Base-by-base conservation (phyloP, 1,140 invertebrate species). In the Monomorium pharaonis region DNA sequence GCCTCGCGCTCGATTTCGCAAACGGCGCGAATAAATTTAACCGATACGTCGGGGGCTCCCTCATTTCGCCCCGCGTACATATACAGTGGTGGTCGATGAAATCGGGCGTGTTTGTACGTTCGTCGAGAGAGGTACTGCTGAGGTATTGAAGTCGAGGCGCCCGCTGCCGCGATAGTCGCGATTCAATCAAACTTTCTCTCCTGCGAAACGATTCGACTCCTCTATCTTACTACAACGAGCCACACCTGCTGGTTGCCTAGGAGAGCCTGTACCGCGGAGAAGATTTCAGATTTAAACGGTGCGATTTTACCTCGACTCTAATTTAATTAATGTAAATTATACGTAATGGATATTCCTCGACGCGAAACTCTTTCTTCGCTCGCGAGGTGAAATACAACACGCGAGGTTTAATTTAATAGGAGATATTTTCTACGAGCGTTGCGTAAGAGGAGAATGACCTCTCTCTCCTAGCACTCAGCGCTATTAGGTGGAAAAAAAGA, bases 1-100 rank as follows among this genome's bases (percentile, higher is more conserved):
- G 37, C 37, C 65, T 72, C 77, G 65, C 24, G 65, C 63, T 70
- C 77, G 47, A 69, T 67, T 80, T 80, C 44, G 77, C 77, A 58
- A 83, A 60, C 51, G 24, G 24, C 51, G 78, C 65, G 51, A 83
- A 72, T 81, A 81, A 81, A 81, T 81, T 81, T 72, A 58, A 72
- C 67, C 27, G 78, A 24, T 54, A 54, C 51, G 37, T 56, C 18
- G n/a, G 56, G n/a, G 14, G 21, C 42, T 44, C 27, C 27, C 51
- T 81, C 78, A 58, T 83, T 81, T 83, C 37, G 65, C 27, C 33
- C 21, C 2, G 18, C 72, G 54, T 70, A 54, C 51, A 9, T 54
- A 77, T 37, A 42, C 37, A 60, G n/a, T n/a, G n/a, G 9, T 27
- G 58, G 18, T 18, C 76, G 60, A 81, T 69, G 49, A 81, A 70